phyloP scores from a whole-genome alignment of 1,140 invertebrate genomes.

The Eufriesea mexicana region DNA sequence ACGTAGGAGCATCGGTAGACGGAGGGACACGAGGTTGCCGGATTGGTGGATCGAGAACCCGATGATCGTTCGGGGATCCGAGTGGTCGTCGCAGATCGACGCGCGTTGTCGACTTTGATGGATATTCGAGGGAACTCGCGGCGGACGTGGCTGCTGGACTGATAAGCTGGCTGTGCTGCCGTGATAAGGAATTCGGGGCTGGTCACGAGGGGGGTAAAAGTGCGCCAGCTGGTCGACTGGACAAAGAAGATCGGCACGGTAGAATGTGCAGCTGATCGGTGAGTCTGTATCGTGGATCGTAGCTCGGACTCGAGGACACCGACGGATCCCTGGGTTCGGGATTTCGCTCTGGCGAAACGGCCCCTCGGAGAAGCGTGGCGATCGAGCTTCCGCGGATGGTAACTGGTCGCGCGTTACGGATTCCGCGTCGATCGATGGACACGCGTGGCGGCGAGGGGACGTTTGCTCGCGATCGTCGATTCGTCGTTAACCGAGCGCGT shows the following conservation, averaged over 20 bases:
- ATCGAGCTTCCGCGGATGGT: background rate
- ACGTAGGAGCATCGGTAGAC: no score
- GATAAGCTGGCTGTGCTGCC: slow-evolving; percentile 38
- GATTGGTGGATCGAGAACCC: background rate
- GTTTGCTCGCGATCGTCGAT: background rate
- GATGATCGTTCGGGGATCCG: slow-evolving; percentile 30
- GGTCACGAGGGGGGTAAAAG: background rate
- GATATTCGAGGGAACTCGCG: slow-evolving; percentile 45
- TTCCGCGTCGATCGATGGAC: background rate
- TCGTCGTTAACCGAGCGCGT: background rate
- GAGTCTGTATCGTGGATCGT: slow-evolving; percentile 24
- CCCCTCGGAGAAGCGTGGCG: no score
- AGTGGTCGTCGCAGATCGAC: slow-evolving; percentile 12
- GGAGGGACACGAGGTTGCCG: no score
- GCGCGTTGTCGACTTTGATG: slow-evolving; percentile 20
- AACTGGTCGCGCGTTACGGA: background rate
- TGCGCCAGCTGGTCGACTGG: slow-evolving; percentile 14
- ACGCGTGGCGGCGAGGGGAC: background rate
- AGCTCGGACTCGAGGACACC: background rate
- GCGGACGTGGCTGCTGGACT: slow-evolving; percentile 29
- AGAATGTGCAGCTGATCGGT: slow-evolving; percentile 79
- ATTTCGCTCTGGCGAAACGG: no score
- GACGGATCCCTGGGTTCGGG: background rate
- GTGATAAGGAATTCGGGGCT: slow-evolving; percentile 21
- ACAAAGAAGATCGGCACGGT: slow-evolving; percentile 57